Conservation (phyloP, 2,113 vertebrate species). For the Ictalurus punctatus region DNA sequence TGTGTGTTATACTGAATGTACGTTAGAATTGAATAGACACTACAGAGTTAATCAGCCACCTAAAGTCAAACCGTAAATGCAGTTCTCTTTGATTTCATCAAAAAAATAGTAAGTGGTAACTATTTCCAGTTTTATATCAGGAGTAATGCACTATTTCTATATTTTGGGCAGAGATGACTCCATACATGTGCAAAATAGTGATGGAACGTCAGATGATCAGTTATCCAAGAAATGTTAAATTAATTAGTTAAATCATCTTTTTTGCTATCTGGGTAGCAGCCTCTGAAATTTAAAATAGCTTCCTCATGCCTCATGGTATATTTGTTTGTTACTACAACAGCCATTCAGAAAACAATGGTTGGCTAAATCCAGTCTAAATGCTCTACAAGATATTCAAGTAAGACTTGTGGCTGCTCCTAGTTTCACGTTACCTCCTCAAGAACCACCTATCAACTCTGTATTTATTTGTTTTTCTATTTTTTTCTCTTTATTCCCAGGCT, state of each 20-base stretch:
- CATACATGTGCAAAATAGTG: background rate
- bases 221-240: background rate
- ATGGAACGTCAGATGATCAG: background rate
- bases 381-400: conserved; percentile 22
- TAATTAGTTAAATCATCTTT: background rate
- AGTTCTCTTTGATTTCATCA: background rate
- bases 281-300: conserved; percentile 1
- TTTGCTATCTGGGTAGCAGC: background rate
- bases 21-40: background rate
- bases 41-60: background rate
- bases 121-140: background rate
- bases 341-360: background rate
- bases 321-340: background rate
- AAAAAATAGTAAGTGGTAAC: too few species aligned
- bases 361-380: background rate
- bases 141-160: background rate
- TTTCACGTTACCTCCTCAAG: conserved; percentile 2
- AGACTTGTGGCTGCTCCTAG: conserved; percentile 21
- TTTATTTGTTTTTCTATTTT: conserved; percentile 7
- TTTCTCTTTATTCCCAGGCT: conserved; percentile 5
- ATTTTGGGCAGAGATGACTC: background rate
- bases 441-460: background rate
- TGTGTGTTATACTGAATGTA: background rate
- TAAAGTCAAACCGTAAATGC: background rate
- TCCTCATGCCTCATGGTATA: background rate